Evolutionary conservation across 2,113 vertebrate genomes (phyloP), one percentile per base, ranked within the genome.

Genomic region (Brachirus orientalis): DNA sequence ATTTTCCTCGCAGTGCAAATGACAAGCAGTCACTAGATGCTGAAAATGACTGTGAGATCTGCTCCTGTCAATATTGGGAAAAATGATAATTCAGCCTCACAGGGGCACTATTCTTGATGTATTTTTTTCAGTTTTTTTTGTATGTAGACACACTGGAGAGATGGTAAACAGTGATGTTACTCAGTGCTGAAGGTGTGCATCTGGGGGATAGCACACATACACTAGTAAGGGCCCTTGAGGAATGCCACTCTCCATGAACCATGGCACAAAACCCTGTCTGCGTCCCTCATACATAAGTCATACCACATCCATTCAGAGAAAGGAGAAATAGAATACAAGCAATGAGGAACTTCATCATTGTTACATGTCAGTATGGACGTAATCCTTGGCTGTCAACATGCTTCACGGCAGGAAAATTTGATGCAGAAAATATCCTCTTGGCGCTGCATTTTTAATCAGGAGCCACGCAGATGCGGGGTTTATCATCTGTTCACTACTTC

Each of bases 381-480:
- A 53, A 83, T 63, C 44, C 55, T 3, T 45, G 68, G 76, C 71
- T 80, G 72, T 84, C 59, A 55, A 84, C 63, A 70, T 41, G 82
- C 83, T 78, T 69, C 72, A 87, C 69, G 85, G 51, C 54, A 88
- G 87, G 79, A 90, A 91, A 89, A 81, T 90, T 90, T 89, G 84
- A 92, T 88, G 86, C 17, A 11, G 81, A 89, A 92, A 91, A 89
- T 87, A 87, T 91, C 88, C 82, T 87, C 82, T 87, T 65, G 63
- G 74, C 58, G 59, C 76, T 91, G 88, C 77, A 91, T 88, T 86
- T 91, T 91, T 91, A 87, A 91, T 88, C 60, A 41, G 37, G 72
- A 28, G 76, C 69, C 72, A 66, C 47, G 65, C 75, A 72, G 77
- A 77, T 52, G 73, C 60, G 45, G 71, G 72, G 74, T 70, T 89